These are phyloP conservation scores for Anguilla obscura DNA, from an alignment of 2,797 vertebrate genomes.

Conservation along the genomic window DNA sequence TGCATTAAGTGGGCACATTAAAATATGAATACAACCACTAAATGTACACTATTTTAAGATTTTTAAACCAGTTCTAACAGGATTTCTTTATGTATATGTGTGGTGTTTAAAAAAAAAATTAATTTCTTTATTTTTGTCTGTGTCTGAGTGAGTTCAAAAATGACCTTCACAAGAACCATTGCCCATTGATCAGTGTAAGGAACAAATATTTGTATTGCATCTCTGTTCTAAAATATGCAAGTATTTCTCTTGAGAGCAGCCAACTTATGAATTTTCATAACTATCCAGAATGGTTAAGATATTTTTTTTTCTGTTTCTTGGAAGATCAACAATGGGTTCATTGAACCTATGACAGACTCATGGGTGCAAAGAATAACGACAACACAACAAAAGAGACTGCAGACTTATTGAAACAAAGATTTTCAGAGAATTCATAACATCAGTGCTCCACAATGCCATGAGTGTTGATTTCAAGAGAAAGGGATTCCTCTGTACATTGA, in stretches of 20 bases:
- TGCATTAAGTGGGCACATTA: too few relatives aligned
- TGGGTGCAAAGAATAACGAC: not conserved
- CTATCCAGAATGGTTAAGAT: slow-evolving; percentile 15
- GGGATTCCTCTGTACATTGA: not conserved
- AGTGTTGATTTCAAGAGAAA: not conserved
- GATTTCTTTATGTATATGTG: too few relatives aligned
- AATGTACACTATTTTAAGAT: too few relatives aligned
- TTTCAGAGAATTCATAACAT: not conserved
- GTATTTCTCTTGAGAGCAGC: slow-evolving; percentile 4
- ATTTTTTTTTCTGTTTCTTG: slow-evolving; percentile 18
- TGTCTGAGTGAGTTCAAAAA: not conserved
- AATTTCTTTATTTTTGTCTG: too few relatives aligned
- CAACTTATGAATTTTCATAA: slow-evolving; percentile 26
- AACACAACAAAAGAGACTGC: not conserved
- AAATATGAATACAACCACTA: too few relatives aligned
- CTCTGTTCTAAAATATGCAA: slow-evolving; percentile 22
- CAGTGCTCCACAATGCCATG: not conserved
- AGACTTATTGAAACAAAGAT: not conserved
- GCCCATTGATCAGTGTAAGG: not conserved
- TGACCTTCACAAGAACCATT: not conserved
- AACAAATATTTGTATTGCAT: slow-evolving; percentile 21
- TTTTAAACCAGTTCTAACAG: too few relatives aligned
- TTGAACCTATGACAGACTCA: not conserved
- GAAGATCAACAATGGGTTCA: not conserved
- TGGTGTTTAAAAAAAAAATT: too few relatives aligned